phyloP scores from a whole-genome alignment of 1,140 invertebrate genomes.

The Nymphalis io region DNA sequence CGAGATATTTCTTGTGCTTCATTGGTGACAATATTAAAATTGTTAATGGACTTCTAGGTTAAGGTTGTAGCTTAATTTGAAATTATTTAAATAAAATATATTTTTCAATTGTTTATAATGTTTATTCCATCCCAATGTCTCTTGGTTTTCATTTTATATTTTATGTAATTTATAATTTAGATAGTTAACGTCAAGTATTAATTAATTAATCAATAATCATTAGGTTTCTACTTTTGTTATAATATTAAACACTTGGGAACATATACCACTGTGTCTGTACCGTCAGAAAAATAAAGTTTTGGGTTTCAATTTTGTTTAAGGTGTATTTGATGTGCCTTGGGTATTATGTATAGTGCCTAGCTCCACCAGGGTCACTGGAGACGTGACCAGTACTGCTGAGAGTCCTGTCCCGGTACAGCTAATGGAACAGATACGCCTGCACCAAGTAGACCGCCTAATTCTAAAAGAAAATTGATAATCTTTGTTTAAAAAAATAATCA shows the following conservation, averaged over 20 bases:
- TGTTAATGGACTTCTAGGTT: neutral
- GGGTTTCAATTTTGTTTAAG: neutral
- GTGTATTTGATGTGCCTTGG: neutral
- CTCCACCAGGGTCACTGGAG: slow-evolving; percentile 90
- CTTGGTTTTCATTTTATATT: neutral
- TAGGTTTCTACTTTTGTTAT: neutral
- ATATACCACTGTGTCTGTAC: neutral
- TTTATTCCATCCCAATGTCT: no score
- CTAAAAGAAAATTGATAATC: slow-evolving; percentile 49
- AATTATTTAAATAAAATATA: no score
- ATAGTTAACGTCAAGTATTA: neutral
- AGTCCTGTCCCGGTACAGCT: slow-evolving; percentile 93
- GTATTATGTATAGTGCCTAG: slow-evolving; percentile 46
- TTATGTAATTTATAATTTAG: slow-evolving; percentile 4
- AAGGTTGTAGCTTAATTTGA: no score
- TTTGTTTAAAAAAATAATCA: neutral
- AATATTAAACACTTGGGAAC: neutral
- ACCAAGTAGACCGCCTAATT: slow-evolving; percentile 90
- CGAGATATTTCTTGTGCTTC: slow-evolving; percentile 13
- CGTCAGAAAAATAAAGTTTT: neutral
- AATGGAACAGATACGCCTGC: slow-evolving; percentile 96
- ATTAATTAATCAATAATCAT: neutral
- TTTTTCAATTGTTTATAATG: no score
- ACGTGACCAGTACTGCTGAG: slow-evolving; percentile 94
- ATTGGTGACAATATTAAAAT: neutral